Evolutionary conservation across 1,140 invertebrate species (phyloP).

Genomic region (Aricia agestis): DNA sequence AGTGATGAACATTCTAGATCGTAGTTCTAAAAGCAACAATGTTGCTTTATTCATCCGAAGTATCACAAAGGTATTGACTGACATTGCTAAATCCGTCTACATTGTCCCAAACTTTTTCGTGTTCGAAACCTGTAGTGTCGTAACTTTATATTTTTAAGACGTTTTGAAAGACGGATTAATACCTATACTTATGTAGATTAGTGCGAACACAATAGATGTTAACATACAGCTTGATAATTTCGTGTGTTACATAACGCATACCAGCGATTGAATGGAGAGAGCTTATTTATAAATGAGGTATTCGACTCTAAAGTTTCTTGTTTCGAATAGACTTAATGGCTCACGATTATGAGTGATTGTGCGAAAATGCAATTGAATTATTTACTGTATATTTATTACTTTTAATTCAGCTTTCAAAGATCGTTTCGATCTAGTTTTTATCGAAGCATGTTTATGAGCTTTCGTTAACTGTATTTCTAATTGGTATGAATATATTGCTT

Average conservation of each 20-base stretch:
- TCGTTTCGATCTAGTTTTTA: neutral
- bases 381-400: constrained; percentile 59
- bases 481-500: neutral
- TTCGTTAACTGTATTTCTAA: constrained; percentile 4
- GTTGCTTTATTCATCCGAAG: neutral
- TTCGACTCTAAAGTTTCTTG: constrained; percentile 46
- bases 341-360: constrained; percentile 49
- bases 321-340: constrained; percentile 41
- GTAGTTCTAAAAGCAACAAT: neutral
- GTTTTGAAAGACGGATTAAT: constrained; percentile 73
- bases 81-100: constrained; percentile 10
- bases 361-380: constrained; percentile 53
- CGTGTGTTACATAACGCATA: constrained; percentile 65
- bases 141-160: constrained; percentile 56
- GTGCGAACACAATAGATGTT: constrained; percentile 65
- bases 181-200: constrained; percentile 74
- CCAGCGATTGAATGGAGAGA: constrained; percentile 61
- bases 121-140: constrained; percentile 51
- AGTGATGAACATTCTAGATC: constrained; percentile 28
- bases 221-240: constrained; percentile 67
- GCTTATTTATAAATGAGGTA: constrained; percentile 69
- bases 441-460: neutral
- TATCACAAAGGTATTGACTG: constrained; percentile 1
- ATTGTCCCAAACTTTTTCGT: constrained; percentile 6
- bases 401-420: constrained; percentile 45